phyloP scores from a whole-genome alignment of 2,888 invertebrate species.

The Eupithecia tripunctaria region DNA sequence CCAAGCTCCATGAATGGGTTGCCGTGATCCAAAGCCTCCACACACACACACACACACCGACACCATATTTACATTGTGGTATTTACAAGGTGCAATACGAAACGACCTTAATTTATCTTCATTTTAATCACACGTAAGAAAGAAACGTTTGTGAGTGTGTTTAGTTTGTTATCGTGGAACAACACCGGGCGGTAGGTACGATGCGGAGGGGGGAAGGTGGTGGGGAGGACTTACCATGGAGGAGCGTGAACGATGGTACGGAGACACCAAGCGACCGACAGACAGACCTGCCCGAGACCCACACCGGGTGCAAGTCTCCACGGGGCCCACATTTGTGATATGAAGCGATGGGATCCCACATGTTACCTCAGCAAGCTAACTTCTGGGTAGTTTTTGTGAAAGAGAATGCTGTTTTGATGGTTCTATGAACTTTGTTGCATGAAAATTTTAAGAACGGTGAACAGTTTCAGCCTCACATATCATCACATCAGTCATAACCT shows the following conservation, averaged over 20 bases:
- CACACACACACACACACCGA: slow-evolving; percentile 38
- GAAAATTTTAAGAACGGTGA: background rate
- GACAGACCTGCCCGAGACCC: background rate
- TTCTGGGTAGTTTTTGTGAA: background rate
- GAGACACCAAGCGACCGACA: no score
- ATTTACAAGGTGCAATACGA: slow-evolving; percentile 28
- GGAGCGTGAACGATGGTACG: slow-evolving; percentile 3
- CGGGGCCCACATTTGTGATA: slow-evolving; percentile 19
- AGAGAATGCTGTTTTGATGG: background rate
- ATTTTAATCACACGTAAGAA: slow-evolving; percentile 26
- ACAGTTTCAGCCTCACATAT: background rate
- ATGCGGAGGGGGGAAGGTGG: background rate
- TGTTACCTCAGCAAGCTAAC: background rate
- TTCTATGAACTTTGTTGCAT: background rate
- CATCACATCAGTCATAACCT: background rate
- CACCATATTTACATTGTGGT: slow-evolving; percentile 41
- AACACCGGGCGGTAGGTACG: slow-evolving; percentile 12
- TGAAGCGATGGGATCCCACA: slow-evolving; percentile 6
- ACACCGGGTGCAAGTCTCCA: background rate
- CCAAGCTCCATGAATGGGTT: slow-evolving; percentile 30
- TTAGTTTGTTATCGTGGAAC: slow-evolving; percentile 51
- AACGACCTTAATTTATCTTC: background rate
- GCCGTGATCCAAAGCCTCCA: slow-evolving; percentile 35
- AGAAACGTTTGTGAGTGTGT: slow-evolving; percentile 43
- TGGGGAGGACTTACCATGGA: slow-evolving; percentile 30